Base-by-base conservation (phyloP, 2,888 invertebrate species). In the Junonia oenone region DNA sequence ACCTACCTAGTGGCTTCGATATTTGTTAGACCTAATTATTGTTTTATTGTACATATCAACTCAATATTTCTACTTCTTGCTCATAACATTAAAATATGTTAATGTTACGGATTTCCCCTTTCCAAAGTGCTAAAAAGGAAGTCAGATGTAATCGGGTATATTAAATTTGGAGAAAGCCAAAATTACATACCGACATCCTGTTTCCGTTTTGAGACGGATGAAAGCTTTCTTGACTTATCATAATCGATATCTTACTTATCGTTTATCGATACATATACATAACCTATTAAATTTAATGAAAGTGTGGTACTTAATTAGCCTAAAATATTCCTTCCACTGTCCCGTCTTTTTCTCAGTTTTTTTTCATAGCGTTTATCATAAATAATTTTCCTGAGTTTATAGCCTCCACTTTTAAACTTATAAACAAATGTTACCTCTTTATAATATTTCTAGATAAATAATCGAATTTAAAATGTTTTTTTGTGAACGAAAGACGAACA, bases 141-240 rank as follows among this genome's bases (percentile, higher is more conserved):
- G n/a, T 26, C 9, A 22, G 11, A 5, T 40, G 43, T 43, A 26
- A 43, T 26, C 14, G 13, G n/a, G 11, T 13, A 26, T 26, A 13
- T 43, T 26, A n/a, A 43, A n/a, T 43, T 43, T 13, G 43, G 43
- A 26, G 43, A 43, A 43, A 43, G 22, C 26, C 26, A 43, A 26
- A 43, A 43, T 43, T n/a, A 26, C 26, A 26, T 43, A 26, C n/a
- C 1, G 13, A 15, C 37, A 6, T 37, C 13, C 0, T 17, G 11
- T 17, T 17, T 40, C 19, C 38, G 38, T 15, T 38, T 37, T 9
- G 14, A 9, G 31, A 33, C 19, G n/a, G 17, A 19, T 40, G 38
- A 40, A 40, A 40, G 43, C 14, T n/a, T 22, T 43, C 22, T 13
- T 13, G 4, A 40, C 11, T 40, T 19, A 1, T 26, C 26, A 13